These are phyloP conservation scores for Catocala nupta DNA, from an alignment of 2,888 invertebrate species.

Conservation along the genomic window DNA sequence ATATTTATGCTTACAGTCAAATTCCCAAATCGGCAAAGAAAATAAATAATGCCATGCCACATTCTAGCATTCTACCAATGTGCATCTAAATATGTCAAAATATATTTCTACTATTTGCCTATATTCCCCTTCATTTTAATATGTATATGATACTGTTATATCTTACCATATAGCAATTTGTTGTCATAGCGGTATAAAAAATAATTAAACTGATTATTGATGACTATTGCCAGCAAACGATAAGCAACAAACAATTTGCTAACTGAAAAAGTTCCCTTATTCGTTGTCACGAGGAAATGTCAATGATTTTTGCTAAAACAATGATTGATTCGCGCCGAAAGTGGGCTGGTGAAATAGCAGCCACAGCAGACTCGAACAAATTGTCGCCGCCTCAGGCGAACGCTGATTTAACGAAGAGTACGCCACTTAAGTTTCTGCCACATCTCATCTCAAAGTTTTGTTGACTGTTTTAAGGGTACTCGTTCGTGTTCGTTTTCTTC, in stretches of 20 bases:
- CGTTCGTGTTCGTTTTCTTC: background rate
- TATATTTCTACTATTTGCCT: no score
- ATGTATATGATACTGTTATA: no score
- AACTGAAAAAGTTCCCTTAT: background rate
- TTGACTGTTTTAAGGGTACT: background rate
- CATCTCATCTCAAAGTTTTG: constrained; percentile 8
- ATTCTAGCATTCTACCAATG: no score
- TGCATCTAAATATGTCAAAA: no score
- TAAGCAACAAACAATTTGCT: background rate
- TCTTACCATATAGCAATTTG: no score
- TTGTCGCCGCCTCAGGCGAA: constrained; percentile 51
- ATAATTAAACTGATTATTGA: background rate
- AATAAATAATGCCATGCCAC: no score
- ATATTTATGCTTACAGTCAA: no score
- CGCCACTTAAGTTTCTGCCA: constrained; percentile 50
- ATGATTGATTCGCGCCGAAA: constrained; percentile 59
- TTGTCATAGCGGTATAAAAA: background rate
- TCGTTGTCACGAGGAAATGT: constrained; percentile 60
- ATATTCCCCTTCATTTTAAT: no score
- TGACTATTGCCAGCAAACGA: no score
- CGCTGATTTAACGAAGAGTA: constrained; percentile 60
- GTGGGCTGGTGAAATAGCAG: constrained; percentile 49
- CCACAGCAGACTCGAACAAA: constrained; percentile 53
- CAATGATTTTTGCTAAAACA: constrained; percentile 67
- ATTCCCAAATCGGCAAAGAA: no score